Percentiles rank a stretch among this genome's conserved stretches.
These are phyloP conservation scores for Harpagifer antarcticus DNA, from an alignment of 2,797 vertebrate species.

Conservation along the genomic window DNA sequence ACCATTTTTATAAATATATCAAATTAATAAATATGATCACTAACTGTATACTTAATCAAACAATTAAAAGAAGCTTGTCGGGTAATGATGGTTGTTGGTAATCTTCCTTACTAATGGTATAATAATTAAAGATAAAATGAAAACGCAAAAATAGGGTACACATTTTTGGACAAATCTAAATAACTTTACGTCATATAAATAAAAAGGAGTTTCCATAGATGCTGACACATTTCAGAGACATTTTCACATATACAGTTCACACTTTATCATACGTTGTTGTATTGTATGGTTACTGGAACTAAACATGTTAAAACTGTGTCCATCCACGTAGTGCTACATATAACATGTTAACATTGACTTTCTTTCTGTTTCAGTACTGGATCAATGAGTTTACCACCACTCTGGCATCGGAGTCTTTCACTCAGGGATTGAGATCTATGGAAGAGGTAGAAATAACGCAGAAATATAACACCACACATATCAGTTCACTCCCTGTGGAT, in stretches of 20 bases:
- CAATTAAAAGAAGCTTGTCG: too few relatives aligned
- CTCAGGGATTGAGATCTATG: conserved; percentile 98
- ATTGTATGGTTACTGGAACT: too few relatives aligned
- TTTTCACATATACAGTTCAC: neutral
- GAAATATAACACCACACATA: conserved; percentile 23
- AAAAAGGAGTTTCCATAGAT: neutral
- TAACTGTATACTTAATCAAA: too few relatives aligned
- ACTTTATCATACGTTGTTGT: neutral
- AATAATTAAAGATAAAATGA: neutral
- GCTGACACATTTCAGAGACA: neutral
- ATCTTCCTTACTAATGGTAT: neutral
- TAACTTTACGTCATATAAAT: too few relatives aligned
- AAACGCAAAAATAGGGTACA: neutral
- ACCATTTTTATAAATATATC: too few relatives aligned
- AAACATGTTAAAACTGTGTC: neutral
- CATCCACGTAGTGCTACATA: neutral
- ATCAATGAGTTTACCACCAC: conserved; percentile 99
- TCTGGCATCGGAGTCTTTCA: conserved; percentile 98
- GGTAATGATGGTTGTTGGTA: too few relatives aligned
- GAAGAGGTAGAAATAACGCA: conserved; percentile 89
- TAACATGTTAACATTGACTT: neutral
- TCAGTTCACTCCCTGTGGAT: conserved; percentile 9
- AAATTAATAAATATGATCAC: too few relatives aligned
- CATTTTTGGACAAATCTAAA: neutral
- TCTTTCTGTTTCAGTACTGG: conserved; percentile 90